Evolutionary conservation across 2,888 invertebrate genomes (phyloP).

Genomic region (Dexiosoma caninum): DNA sequence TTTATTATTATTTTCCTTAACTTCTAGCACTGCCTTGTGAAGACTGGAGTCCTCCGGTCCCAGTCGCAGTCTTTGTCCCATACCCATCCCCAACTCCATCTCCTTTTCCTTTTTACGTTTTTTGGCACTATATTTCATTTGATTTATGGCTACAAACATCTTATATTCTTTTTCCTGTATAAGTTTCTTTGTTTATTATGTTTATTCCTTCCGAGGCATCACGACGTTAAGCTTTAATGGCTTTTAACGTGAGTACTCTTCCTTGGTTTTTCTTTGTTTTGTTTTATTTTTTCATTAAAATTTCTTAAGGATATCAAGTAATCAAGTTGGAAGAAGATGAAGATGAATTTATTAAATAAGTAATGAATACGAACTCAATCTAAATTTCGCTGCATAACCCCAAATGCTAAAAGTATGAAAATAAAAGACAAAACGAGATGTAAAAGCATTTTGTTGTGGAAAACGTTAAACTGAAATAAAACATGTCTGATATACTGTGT

Average conservation of each 20-base stretch:
- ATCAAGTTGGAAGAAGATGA: conserved; percentile 28
- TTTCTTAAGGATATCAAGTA: conserved; percentile 24
- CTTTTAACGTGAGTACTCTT: conserved; percentile 15
- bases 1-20: conserved; percentile 57
- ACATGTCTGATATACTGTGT: no score
- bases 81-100: conserved; percentile 31
- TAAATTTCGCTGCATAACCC: not conserved
- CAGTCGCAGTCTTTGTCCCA: no score
- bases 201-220: not conserved
- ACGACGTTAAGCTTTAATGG: conserved; percentile 19
- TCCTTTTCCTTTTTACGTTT: conserved; percentile 65
- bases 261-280: not conserved
- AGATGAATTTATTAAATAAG: conserved; percentile 36
- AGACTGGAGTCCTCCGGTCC: not conserved
- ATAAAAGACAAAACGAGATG: not conserved
- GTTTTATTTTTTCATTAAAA: not conserved
- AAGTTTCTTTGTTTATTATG: conserved; percentile 22
- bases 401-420: not conserved
- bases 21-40: conserved; percentile 13
- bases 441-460: not conserved
- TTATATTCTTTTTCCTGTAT: conserved; percentile 49
- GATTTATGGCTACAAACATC: conserved; percentile 74
- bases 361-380: conserved; percentile 28
- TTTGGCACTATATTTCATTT: conserved; percentile 68
- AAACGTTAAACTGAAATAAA: no score